Evolutionary conservation across 2,888 invertebrate genomes (phyloP).

Genomic region (Microdon myrmicae): DNA sequence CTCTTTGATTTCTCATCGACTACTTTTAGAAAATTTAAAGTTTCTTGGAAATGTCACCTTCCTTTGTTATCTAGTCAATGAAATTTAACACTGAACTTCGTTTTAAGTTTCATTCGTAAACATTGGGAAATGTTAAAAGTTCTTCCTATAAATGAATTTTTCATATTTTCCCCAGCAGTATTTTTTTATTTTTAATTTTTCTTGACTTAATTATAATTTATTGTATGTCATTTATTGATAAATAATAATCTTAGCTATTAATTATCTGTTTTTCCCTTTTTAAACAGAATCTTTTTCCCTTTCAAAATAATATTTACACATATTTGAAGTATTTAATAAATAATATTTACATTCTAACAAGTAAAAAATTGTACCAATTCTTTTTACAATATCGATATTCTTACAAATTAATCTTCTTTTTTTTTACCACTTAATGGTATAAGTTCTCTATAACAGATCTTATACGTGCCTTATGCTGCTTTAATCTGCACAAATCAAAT

Average conservation of each 20-base stretch:
- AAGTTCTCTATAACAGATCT: no score
- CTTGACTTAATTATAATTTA: background rate
- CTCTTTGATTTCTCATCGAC: no score
- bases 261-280: background rate
- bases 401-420: no score
- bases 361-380: no score
- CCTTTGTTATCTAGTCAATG: conserved; percentile 4
- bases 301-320: conserved; percentile 8
- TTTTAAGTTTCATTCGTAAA: no score
- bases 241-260: background rate
- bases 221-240: conserved; percentile 3
- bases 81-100: no score
- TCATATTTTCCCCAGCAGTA: conserved; percentile 6
- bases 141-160: conserved; percentile 7
- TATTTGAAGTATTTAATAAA: conserved; percentile 11
- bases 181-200: conserved; percentile 2
- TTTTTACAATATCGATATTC: no score
- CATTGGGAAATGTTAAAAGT: no score
- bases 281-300: background rate
- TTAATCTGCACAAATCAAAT: conserved; percentile 7
- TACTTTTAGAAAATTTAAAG: no score
- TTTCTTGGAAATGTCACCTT: no score
- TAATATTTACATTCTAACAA: conserved; percentile 32
- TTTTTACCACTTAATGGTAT: no score
- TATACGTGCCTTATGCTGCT: no score